Evolutionary conservation across 37 sponge, comb jelly and placozoan species (phyloP), one percentile per base, ranked within the genome.

Genomic region (Eunapius fragilis): DNA sequence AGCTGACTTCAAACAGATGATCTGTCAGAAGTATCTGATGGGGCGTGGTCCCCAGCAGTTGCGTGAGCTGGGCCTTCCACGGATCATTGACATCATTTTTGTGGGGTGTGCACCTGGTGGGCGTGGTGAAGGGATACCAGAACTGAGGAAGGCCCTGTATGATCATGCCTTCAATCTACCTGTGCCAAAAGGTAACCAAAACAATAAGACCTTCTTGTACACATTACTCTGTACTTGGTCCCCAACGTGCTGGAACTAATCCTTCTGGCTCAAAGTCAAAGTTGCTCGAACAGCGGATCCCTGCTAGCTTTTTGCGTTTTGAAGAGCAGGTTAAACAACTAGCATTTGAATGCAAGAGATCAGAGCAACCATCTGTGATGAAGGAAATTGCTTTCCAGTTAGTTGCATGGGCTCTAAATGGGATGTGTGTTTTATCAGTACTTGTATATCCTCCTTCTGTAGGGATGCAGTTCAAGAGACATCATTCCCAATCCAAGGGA

Each of bases 281-380:
- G 74, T 83, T 96, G 35, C 85, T 97, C 76, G 95, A 97, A 48
- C 93, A 97, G 70, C 93, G 84, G 28, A 87, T 97, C 9, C 97
- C 97, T 0, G 87, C 91, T 41, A 82, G 76, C 58, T 97, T 85
- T 87, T 80, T 97, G 73, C 83, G 80, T 47, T 79, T 97, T 49
- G 91, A 94, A 70, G 84, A 92, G 83, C 67, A 71, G 31, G 83
- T 97, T 26, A 67, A 87, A 31, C 82, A 87, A 58, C 31, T 94
- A 14, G 91, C 91, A 19, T 70, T 58, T 1, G 27, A 79, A 0
- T 70, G 79, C 76, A 76, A 48, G 67, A 32, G n/a, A 0, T 75
- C 83, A 0, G 82, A 83, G n/a, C 70, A 17, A 22, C 86, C 95
- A 17, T 93, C 97, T 25, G 83, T 94, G 7, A 72, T 97, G 71